Base-by-base conservation (phyloP, 2,888 invertebrate species). In the Pterobdella sp. region DNA sequence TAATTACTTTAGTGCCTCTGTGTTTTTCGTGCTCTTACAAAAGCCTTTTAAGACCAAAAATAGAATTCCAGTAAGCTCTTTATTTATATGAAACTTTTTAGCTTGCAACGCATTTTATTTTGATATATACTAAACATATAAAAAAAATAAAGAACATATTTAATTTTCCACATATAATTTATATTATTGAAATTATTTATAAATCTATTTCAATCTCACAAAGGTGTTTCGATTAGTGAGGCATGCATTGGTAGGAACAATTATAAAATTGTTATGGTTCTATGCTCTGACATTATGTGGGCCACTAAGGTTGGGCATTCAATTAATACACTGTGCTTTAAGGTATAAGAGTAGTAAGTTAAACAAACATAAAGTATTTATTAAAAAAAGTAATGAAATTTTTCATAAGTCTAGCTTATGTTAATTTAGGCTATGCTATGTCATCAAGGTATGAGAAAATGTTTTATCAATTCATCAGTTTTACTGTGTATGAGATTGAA, bases 251-350 rank as follows among this genome's bases (percentile, higher is more conserved):
- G 78, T 84, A 72, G 82, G 82, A 26, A 80, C 81, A 65, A 73
- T 84, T 4, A 82, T 86, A 42, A 82, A 84, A 67, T 79, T 86
- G 29, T 77, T 86, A 18, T 86, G 86, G 86, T 80, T 86, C 75
- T 86, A 86, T 81, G 86, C 86, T 1, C 81, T 87, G n/a, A 85
- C 85, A 0, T 81, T 85, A 14, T 86, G 86, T 80, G 87, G 87
- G 10, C 86, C 87, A 1, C 79, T 87, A 18, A 81, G 85, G 81
- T 81, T 75, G 78, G 79, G 72, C 1, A 31, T 29, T 31, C 31
- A 26, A n/a, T n/a, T n/a, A n/a, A n/a, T n/a, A n/a, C n/a, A n/a
- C n/a, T n/a, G n/a, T n/a, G n/a, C n/a, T n/a, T n/a, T n/a, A n/a
- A n/a, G n/a, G n/a, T n/a, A n/a, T n/a, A n/a, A n/a, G n/a, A n/a